Base-by-base conservation (phyloP, 1,140 invertebrate genomes). In the Drosophila seguyi region DNA sequence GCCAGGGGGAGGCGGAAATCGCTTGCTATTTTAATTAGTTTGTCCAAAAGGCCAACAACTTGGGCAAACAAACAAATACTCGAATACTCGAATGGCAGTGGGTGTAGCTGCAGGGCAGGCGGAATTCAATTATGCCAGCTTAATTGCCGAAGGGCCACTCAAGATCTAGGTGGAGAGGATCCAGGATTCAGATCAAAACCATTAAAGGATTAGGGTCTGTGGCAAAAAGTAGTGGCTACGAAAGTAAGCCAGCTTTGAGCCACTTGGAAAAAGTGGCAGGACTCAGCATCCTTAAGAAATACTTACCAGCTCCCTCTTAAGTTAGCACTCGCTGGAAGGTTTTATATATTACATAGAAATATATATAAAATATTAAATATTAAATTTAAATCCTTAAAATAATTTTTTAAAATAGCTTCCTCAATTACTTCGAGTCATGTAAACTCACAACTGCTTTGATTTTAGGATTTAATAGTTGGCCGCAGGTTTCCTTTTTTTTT, bases 11-110 rank as follows among this genome's bases (percentile, higher is more conserved):
- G 3, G 5, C 1, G 34, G 52, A 58, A 69, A 78, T 62, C 75
- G 75, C 65, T 78, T 69, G 57, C 60, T 65, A 75, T 83, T 87
- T 88, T 87, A 87, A 87, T 87, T 88, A 88, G 80, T 87, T 86
- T 82, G 71, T 76, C 79, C 44, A 62, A 77, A 78, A 71, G 55
- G 55, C 75, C 50, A 77, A 50, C 38, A 60, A 77, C 52, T 78
- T 69, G 63, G 66, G 66, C 52, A 59, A 67, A 62, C 38, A 75
- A 75, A 41, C 56, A 76, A 65, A 68, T 52, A 27, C 34, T n/a
- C 41, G 39, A 31, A 52, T 61, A 29, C 59, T 29, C 47, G 20
- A 45, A 60, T 41, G n/a, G n/a, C n/a, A n/a, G 44, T 45, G 44
- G 44, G 22, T 0, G 44, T 7, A 52, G 52, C 55, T 27, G 45